Conservation (phyloP, 2,888 invertebrate genomes). For the Apodemia duryi region DNA sequence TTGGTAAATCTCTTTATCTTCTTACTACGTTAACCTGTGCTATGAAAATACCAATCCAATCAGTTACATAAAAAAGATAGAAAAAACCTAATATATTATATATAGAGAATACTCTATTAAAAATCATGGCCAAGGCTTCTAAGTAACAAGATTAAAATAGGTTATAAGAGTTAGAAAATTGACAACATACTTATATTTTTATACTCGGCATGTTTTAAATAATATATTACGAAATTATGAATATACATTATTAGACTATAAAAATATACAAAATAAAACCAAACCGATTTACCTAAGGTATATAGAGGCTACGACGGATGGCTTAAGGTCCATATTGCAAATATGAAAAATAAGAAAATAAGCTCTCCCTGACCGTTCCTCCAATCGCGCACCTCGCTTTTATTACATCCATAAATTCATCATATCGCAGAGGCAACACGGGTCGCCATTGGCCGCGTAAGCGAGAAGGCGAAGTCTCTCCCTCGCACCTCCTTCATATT, state of each 20-base stretch:
- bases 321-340: constrained; percentile 68
- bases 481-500: constrained; percentile 86
- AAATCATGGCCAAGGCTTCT: too few relatives aligned
- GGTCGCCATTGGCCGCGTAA: constrained; percentile 79
- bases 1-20: too few relatives aligned
- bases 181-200: too few relatives aligned
- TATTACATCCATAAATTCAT: constrained; percentile 92
- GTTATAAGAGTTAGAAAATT: too few relatives aligned
- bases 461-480: constrained; percentile 73
- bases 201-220: not conserved
- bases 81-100: too few relatives aligned
- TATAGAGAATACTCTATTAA: too few relatives aligned
- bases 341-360: constrained; percentile 81
- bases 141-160: too few relatives aligned
- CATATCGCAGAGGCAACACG: constrained; percentile 80
- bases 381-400: constrained; percentile 84
- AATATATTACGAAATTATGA: not conserved
- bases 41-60: too few relatives aligned
- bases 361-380: constrained; percentile 75
- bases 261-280: not conserved
- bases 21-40: too few relatives aligned
- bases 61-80: too few relatives aligned
- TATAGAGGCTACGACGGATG: constrained; percentile 43
- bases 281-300: constrained; percentile 18
- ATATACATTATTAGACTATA: not conserved